Evolutionary conservation across 1,140 invertebrate species (phyloP).

Genomic region (Eubasilissa regina): DNA sequence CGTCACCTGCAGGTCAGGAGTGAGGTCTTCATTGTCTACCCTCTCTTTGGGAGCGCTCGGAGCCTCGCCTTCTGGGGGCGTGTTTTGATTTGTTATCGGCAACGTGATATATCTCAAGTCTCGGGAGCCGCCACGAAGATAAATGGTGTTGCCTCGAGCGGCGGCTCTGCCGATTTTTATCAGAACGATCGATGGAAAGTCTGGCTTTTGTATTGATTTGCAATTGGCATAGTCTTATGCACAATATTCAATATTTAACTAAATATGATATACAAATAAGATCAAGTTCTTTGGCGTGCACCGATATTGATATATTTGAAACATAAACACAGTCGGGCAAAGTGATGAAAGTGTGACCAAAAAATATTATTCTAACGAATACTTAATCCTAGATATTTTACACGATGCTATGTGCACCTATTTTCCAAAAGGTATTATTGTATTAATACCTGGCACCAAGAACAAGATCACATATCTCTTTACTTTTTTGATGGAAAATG

Average conservation of each 20-base stretch:
- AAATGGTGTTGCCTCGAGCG: neutral
- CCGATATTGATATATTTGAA: too few species aligned
- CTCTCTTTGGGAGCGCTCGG: neutral
- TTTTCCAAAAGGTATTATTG: too few species aligned
- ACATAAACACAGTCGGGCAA: too few species aligned
- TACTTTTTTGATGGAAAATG: too few species aligned
- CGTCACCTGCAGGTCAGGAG: constrained; percentile 28
- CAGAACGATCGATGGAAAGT: constrained; percentile 9
- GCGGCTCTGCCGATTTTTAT: neutral
- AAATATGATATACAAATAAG: too few species aligned
- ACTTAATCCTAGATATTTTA: too few species aligned
- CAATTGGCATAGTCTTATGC: neutral
- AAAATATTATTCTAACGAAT: too few species aligned
- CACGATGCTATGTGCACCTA: too few species aligned
- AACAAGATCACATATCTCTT: too few species aligned
- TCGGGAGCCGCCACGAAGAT: constrained; percentile 16
- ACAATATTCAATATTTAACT: too few species aligned
- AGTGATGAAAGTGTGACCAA: too few species aligned
- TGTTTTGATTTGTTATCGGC: constrained; percentile 49
- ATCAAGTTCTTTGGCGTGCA: constrained; percentile 4
- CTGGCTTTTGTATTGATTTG: constrained; percentile 21
- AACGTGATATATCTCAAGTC: constrained; percentile 42
- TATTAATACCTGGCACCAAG: too few species aligned
- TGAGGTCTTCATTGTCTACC: constrained; percentile 37
- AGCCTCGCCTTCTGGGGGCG: constrained; percentile 15